Evolutionary conservation across 2,113 vertebrate species (phyloP).

Genomic region (Prunella fulvescens): DNA sequence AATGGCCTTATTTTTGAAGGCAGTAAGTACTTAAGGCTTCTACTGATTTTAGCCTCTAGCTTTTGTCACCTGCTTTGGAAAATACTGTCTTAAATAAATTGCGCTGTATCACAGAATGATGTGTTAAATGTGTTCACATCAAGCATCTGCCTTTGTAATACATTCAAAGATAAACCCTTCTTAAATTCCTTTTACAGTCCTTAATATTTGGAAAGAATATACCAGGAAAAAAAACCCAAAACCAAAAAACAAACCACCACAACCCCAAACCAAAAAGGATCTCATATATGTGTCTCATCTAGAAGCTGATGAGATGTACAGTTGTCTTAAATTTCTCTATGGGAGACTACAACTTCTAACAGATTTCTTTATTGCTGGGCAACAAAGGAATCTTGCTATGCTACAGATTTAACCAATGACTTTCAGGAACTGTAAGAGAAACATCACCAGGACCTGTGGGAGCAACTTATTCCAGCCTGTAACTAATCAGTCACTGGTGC

Average conservation of each 20-base stretch:
- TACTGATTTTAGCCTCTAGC: background rate
- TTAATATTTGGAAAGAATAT: background rate
- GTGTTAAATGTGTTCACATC: background rate
- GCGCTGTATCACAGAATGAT: background rate
- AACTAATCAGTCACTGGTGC: background rate
- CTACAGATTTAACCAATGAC: background rate
- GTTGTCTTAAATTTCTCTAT: background rate
- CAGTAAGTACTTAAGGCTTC: background rate
- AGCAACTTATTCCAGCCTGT: background rate
- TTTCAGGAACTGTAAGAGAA: background rate
- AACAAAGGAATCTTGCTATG: background rate
- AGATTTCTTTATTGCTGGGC: background rate
- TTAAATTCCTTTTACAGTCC: background rate
- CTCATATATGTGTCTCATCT: background rate
- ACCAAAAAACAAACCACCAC: background rate
- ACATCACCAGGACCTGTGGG: background rate
- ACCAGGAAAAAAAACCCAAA: background rate
- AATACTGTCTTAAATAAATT: background rate
- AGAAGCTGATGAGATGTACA: background rate
- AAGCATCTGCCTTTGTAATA: background rate
- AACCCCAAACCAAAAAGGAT: background rate
- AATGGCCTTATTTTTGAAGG: background rate
- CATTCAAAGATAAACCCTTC: background rate
- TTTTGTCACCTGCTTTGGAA: conserved; percentile 17
- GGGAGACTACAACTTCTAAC: background rate